phyloP scores from a whole-genome alignment of 2,797 vertebrate species.

The Myotis daubentonii region DNA sequence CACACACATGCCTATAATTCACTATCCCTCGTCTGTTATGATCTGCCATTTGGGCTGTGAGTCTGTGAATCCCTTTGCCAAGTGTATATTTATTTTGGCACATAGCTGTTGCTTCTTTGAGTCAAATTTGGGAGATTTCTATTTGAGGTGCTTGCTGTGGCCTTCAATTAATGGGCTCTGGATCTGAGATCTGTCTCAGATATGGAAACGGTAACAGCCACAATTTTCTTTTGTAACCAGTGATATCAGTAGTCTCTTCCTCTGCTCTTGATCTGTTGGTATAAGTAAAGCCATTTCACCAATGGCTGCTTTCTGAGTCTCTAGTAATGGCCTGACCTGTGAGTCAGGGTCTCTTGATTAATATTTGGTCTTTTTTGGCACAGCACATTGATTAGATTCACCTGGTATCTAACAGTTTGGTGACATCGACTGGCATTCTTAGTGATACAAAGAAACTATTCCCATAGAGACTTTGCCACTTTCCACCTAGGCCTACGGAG shows the following conservation, averaged over 20 bases:
- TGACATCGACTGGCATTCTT: background rate
- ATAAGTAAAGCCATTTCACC: background rate
- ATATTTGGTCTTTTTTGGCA: background rate
- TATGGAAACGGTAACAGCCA: background rate
- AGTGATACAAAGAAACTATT: background rate
- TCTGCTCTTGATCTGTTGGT: background rate
- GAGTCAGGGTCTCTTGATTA: background rate
- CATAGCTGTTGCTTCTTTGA: background rate
- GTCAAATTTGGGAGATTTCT: background rate
- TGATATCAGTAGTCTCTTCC: background rate
- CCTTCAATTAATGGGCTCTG: background rate
- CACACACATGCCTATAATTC: background rate
- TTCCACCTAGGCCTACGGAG: background rate
- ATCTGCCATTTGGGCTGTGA: background rate
- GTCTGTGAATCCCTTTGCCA: background rate
- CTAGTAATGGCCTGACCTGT: background rate
- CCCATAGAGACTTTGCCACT: background rate
- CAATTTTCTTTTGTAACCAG: background rate
- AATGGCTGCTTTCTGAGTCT: background rate
- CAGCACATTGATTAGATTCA: background rate
- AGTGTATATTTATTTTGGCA: background rate
- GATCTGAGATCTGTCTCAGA: background rate
- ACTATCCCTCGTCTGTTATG: rapidly evolving
- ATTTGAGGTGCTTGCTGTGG: background rate
- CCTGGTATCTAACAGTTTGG: background rate